Evolutionary conservation across 2,113 vertebrate genomes (phyloP), one percentile per base, ranked within the genome.

Genomic region (Blennius ocellaris): DNA sequence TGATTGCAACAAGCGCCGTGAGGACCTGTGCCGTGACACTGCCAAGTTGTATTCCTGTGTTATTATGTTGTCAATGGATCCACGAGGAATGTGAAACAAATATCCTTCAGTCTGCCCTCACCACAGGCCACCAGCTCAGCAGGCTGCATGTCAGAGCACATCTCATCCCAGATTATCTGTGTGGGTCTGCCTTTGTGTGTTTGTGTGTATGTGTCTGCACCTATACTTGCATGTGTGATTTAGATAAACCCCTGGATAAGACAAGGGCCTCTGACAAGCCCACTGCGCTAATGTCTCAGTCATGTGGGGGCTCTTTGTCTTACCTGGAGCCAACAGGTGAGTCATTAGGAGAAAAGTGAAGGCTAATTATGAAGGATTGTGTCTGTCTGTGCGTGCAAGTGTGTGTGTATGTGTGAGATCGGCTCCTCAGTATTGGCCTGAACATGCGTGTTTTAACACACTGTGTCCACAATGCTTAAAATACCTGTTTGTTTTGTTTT

Each of bases 41-140:
- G 80, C 58, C 72, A 40, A 57, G 52, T 50, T 59, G 63, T 62
- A n/a, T 66, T 64, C 69, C 65, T 63, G 39, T 80, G 80, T 68
- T 74, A 89, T 87, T 89, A 87, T 70, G 76, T 76, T 89, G 88
- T 90, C 77, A 89, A 62, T 73, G 80, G 75, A 84, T 76, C 50
- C 75, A 53, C 15, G 62, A 87, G 78, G 85, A 92, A 92, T 90
- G 84, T 74, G 78, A 81, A 86, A 82, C 71, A 80, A 82, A 87
- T 77, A 84, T 70, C 80, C 67, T 16, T 50, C 76, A 64, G 73
- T 66, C 62, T 57, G 60, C 9, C 56, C 65, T 69, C 79, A 64
- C 64, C 59, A 60, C 82, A 81, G 81, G 57, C 58, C 81, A 82
- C 60, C 67, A 15, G 70, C 57, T 51, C 80, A 62, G 84, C 73